Percentiles rank a stretch among this genome's conserved stretches.
These are phyloP conservation scores for Saguinus midas DNA, from an alignment of 2,113 vertebrate genomes.

Conservation along the genomic window DNA sequence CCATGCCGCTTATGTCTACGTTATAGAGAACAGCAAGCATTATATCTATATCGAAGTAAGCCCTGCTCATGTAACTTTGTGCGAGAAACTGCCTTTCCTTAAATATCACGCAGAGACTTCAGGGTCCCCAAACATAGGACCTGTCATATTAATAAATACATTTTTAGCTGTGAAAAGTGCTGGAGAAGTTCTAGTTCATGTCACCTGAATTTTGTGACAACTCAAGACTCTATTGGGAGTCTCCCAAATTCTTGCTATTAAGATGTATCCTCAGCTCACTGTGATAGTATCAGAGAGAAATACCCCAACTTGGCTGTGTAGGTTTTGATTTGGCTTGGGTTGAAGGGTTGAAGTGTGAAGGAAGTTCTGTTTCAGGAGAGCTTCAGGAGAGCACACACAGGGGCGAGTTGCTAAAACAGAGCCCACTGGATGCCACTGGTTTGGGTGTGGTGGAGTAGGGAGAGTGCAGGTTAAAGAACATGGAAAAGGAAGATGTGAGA, in stretches of 20 bases:
- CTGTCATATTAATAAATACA: background rate
- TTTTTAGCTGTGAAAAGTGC: background rate
- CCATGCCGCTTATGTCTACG: slow-evolving; percentile 89
- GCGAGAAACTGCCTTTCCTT: background rate
- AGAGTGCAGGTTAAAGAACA: background rate
- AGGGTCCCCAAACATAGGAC: background rate
- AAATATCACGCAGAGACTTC: background rate
- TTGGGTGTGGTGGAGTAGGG: background rate
- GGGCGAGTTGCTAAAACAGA: background rate
- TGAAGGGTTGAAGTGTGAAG: background rate
- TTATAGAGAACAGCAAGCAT: slow-evolving; percentile 93
- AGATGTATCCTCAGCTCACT: background rate
- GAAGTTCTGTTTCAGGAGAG: background rate
- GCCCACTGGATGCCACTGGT: background rate
- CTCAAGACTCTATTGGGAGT: background rate
- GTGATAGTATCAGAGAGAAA: background rate
- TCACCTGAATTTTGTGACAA: background rate
- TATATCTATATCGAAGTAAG: slow-evolving; percentile 96
- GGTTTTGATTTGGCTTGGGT: background rate
- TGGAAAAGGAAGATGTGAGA: background rate
- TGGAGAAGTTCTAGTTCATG: background rate
- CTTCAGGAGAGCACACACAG: background rate
- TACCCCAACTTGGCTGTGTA: background rate
- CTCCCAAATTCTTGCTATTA: background rate
- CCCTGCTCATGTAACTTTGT: background rate